Conservation (phyloP, 2,888 invertebrate genomes). For the Anthophora plumipes region DNA sequence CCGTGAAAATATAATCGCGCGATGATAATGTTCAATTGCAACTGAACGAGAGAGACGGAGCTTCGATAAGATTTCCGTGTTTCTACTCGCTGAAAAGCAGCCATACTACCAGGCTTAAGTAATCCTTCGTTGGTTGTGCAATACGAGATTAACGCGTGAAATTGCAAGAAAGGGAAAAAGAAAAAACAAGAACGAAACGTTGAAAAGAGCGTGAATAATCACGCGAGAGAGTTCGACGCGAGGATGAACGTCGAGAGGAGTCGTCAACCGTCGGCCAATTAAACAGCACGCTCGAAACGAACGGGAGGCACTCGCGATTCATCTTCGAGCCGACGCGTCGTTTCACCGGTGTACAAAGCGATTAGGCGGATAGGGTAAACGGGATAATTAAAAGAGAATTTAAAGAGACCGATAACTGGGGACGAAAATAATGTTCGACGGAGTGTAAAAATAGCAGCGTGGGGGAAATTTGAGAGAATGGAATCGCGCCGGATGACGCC, state of each 20-base stretch:
- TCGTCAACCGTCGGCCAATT: background rate
- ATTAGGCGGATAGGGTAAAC: background rate
- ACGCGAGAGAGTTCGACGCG: background rate
- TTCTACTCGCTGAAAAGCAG: slow-evolving; percentile 19
- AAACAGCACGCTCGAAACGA: background rate
- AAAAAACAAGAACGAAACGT: background rate
- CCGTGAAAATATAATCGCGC: slow-evolving; percentile 41
- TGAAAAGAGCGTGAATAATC: background rate
- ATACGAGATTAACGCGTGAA: background rate
- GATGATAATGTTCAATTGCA: slow-evolving; percentile 49
- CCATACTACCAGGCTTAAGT: slow-evolving; percentile 17
- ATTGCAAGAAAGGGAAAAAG: too few relatives aligned
- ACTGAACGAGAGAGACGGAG: background rate
- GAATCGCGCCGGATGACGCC: slow-evolving; percentile 13
- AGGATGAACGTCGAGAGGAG: too few relatives aligned
- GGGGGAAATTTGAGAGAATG: background rate
- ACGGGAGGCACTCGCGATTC: too few relatives aligned
- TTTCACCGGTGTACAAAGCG: too few relatives aligned
- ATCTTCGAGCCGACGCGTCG: too few relatives aligned
- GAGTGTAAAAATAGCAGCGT: slow-evolving; percentile 15
- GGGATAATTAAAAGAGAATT: slow-evolving; percentile 22
- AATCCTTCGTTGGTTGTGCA: slow-evolving; percentile 23
- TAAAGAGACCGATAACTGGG: slow-evolving; percentile 34
- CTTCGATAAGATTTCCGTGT: slow-evolving; percentile 31
- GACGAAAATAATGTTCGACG: slow-evolving; percentile 37